Evolutionary conservation across 2,113 vertebrate species (phyloP).

Genomic region (Laticauda laticaudata): DNA sequence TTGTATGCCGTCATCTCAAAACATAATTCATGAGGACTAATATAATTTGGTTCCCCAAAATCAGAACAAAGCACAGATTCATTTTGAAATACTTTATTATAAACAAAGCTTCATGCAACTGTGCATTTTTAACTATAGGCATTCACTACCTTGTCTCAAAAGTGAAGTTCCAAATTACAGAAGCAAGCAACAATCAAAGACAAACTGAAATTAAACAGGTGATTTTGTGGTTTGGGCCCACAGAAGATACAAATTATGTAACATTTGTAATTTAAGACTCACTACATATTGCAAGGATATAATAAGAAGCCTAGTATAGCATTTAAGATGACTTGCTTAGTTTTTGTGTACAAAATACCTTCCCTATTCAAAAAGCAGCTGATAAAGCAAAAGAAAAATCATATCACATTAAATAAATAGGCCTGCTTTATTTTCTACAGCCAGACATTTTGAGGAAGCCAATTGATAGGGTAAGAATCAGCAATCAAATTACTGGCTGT

Average conservation of each 20-base stretch:
- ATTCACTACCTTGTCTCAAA: background rate
- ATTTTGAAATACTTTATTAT: conserved; percentile 9
- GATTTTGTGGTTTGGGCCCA: background rate
- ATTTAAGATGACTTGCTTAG: background rate
- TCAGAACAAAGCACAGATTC: conserved; percentile 8
- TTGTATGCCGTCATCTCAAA: conserved; percentile 19
- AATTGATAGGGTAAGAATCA: background rate
- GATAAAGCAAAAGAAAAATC: background rate
- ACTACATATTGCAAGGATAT: background rate
- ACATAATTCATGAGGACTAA: background rate
- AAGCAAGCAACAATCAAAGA: conserved; percentile 8
- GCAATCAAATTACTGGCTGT: conserved; percentile 17
- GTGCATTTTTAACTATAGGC: background rate
- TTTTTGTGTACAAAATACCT: background rate
- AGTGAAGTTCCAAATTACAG: conserved; percentile 7
- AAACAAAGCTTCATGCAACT: background rate
- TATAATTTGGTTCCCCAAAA: conserved; percentile 17
- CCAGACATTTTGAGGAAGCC: background rate
- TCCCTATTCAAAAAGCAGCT: background rate
- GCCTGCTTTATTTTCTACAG: background rate
- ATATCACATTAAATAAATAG: background rate
- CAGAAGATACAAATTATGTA: background rate
- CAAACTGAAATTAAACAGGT: background rate
- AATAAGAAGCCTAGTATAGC: background rate
- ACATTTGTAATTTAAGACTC: background rate